Conservation (phyloP, 2,797 vertebrate species). For the Enteromius treurensis region DNA sequence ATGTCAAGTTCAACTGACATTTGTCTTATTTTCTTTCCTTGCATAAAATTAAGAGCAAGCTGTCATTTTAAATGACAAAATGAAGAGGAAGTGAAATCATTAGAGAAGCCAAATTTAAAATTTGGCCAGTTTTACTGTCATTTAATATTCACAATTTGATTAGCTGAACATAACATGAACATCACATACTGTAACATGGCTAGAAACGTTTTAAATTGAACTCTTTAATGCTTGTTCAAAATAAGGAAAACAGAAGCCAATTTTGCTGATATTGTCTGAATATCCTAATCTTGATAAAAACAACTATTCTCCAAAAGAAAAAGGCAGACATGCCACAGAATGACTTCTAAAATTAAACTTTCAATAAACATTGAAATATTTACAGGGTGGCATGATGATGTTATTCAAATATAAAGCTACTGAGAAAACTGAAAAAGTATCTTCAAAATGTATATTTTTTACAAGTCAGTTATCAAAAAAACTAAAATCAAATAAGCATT, state of each 20-base stretch:
- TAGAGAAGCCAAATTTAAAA: slow-evolving; percentile 7
- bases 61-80: not conserved
- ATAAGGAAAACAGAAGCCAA: not conserved
- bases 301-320: not conserved
- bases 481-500: not conserved
- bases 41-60: not conserved
- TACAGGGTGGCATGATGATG: not conserved
- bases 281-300: not conserved
- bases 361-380: not conserved
- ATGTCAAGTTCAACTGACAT: not conserved
- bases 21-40: no score
- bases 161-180: not conserved
- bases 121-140: not conserved
- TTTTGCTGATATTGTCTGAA: not conserved
- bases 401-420: not conserved
- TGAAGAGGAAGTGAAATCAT: not conserved
- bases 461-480: not conserved
- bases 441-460: not conserved
- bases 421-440: not conserved
- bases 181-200: not conserved
- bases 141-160: not conserved
- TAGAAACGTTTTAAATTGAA: not conserved
- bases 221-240: not conserved
- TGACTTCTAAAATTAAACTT: not conserved
- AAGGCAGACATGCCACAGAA: not conserved